These are phyloP conservation scores for Tolmerus cingulatus DNA, from an alignment of 2,888 invertebrate species.

Conservation along the genomic window DNA sequence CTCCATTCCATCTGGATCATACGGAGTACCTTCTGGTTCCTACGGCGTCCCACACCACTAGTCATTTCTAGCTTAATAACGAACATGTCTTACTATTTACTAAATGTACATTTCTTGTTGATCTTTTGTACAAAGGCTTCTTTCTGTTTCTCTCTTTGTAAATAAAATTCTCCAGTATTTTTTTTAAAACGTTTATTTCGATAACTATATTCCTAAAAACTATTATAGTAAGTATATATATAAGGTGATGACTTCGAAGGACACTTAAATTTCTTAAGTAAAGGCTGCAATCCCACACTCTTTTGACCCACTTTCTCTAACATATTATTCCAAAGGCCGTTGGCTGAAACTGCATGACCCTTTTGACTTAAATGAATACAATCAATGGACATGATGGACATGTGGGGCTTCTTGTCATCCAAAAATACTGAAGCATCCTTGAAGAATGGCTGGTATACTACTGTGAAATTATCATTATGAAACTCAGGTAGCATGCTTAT, in stretches of 20 bases:
- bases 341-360: conserved; percentile 57
- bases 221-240: conserved; percentile 58
- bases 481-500: conserved; percentile 48
- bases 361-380: conserved; percentile 52
- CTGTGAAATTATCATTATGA: conserved; percentile 65
- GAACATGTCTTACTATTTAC: not conserved
- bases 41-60: conserved; percentile 46
- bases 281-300: conserved; percentile 55
- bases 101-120: conserved; percentile 19
- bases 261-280: conserved; percentile 62
- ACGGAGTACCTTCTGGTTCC: conserved; percentile 56
- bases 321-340: conserved; percentile 67
- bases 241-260: conserved; percentile 64
- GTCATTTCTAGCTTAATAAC: conserved; percentile 16
- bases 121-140: conserved; percentile 30
- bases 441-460: conserved; percentile 65
- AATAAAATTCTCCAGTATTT: conserved; percentile 34
- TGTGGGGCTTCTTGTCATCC: conserved; percentile 43
- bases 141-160: conserved; percentile 13
- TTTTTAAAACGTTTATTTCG: conserved; percentile 7
- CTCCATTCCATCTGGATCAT: conserved; percentile 66
- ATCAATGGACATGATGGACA: conserved; percentile 50
- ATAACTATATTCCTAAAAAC: not conserved
- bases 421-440: conserved; percentile 46
- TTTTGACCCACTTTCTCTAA: conserved; percentile 66